These are phyloP conservation scores for Diachasma alloeum DNA, from an alignment of 1,140 invertebrate species.

Conservation along the genomic window DNA sequence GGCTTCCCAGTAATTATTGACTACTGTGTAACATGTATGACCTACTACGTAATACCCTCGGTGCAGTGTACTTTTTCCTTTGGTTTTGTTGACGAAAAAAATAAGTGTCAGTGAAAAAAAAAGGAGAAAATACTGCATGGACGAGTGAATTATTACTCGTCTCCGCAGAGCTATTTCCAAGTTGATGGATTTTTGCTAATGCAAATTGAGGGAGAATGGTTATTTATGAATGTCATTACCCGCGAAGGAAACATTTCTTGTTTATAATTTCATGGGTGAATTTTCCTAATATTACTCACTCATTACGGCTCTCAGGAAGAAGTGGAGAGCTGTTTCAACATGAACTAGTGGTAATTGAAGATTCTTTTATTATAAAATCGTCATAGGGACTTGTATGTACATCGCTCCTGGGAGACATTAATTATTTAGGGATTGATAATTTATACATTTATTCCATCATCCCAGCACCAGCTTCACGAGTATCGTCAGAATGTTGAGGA, in stretches of 20 bases:
- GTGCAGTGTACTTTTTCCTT: neutral
- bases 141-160: neutral
- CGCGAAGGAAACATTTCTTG: neutral
- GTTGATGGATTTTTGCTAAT: neutral
- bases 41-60: neutral
- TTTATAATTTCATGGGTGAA: neutral
- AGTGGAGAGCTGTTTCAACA: neutral
- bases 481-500: slow-evolving; percentile 83
- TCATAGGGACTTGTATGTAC: slow-evolving; percentile 36
- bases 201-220: neutral
- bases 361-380: neutral
- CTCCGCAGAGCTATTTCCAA: neutral
- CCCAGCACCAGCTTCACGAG: slow-evolving; percentile 83
- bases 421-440: neutral
- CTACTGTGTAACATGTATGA: slow-evolving; percentile 3
- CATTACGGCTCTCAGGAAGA: neutral
- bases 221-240: neutral
- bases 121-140: neutral
- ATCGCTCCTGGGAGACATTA: neutral
- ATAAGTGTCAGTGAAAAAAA: neutral
- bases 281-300: neutral
- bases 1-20: slow-evolving; percentile 1
- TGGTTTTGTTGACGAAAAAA: neutral
- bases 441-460: slow-evolving; percentile 52
- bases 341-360: neutral